Base-by-base conservation (phyloP, 2,888 invertebrate genomes). In the Mythimna vitellina region DNA sequence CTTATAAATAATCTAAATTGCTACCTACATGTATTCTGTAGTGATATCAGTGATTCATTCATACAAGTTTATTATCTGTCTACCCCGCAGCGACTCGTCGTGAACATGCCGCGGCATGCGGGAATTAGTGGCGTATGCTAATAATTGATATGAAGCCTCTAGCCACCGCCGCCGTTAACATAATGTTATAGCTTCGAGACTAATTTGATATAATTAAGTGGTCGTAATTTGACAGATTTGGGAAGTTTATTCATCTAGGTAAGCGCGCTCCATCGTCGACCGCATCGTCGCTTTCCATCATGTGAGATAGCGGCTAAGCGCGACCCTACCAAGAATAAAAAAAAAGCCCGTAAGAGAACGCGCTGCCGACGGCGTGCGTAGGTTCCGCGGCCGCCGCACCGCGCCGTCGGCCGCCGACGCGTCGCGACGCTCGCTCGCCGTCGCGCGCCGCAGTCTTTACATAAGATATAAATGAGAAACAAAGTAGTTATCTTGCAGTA, bases 61-160 rank as follows among this genome's bases (percentile, higher is more conserved):
- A 46, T 46, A 46, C 17, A 76, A 67, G 62, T 78, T 72, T 78
- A 68, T 72, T 68, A 65, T 56, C 70, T 68, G 35, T 38, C 70
- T 64, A 49, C 70, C 60, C 68, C 65, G 35, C 64, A 53, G 84
- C 78, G 87, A 78, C 84, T 82, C 76, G 78, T 78, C 85, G 86
- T 85, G 87, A 86, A 83, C 80, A 80, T 73, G 60, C 35, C 77
- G 67, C 73, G 75, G 81, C 80, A 79, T 79, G 62, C 73, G 79
- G 76, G 83, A 82, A 87, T 86, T 86, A 78, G 70, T 76, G 78
- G 63, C 62, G 49, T 80, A 83, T 80, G 81, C 78, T 80, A 85
- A 87, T 84, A 78, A 62, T 73, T 73, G 25, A 73, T 74, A 76
- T 73, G 35, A 53, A 73, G 57, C 67, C 56, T 70, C 62, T 56